phyloP scores from a whole-genome alignment of 2,113 vertebrate genomes.

The Phrynosoma blainvillii region DNA sequence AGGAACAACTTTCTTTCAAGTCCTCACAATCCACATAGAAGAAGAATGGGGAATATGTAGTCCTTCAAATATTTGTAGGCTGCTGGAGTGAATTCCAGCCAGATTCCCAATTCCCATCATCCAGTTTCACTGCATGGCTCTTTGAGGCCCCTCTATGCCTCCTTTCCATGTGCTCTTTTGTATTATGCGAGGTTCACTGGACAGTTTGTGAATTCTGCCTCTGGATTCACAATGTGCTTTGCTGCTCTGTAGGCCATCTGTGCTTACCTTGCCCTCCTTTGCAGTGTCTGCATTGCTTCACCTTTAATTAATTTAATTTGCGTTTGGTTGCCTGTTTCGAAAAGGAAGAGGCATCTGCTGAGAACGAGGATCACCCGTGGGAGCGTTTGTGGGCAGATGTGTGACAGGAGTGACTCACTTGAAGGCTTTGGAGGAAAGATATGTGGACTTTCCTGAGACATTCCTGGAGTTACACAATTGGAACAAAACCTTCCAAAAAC shows the following conservation, averaged over 20 bases:
- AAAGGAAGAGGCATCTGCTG: conserved; percentile 27
- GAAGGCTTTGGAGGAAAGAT: conserved; percentile 26
- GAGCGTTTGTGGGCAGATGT: conserved; percentile 21
- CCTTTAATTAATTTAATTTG: conserved; percentile 41
- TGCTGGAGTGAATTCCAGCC: no score
- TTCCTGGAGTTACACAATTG: background rate
- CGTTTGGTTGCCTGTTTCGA: conserved; percentile 22
- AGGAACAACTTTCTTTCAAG: no score
- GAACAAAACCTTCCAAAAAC: background rate
- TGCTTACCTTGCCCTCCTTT: conserved; percentile 27
- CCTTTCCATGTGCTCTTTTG: background rate
- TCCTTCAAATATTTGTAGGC: no score
- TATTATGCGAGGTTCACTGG: background rate
- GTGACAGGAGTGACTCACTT: background rate
- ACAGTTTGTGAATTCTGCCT: conserved; percentile 7
- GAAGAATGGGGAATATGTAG: no score
- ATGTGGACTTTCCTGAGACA: background rate
- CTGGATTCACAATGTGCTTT: background rate
- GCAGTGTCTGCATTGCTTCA: background rate
- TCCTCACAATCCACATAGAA: no score
- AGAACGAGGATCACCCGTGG: background rate
- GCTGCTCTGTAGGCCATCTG: background rate
- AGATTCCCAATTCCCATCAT: no score
- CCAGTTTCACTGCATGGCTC: no score
- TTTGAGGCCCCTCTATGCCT: background rate